Conservation (phyloP, 2,888 invertebrate genomes). For the Pachliopta kotzebuea region DNA sequence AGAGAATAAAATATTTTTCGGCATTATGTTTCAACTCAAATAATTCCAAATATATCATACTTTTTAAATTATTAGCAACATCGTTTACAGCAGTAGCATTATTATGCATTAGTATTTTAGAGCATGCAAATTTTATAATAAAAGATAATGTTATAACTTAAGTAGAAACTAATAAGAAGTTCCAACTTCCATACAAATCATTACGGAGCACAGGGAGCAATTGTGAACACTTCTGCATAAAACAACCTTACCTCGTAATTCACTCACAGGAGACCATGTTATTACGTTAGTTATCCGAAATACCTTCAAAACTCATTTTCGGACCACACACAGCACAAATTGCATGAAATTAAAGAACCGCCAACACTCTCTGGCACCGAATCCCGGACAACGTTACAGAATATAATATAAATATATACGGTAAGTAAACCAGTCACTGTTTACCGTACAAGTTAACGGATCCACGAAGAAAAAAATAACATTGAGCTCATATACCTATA, state of each 20-base stretch:
- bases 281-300: constrained; percentile 26
- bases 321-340: constrained; percentile 35
- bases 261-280: constrained; percentile 13
- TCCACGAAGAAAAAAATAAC: constrained; percentile 30
- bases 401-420: constrained; percentile 28
- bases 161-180: neutral
- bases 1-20: no score
- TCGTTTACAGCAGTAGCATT: no score
- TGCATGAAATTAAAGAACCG: constrained; percentile 34
- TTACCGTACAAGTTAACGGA: constrained; percentile 39
- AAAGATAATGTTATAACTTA: neutral
- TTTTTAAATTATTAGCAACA: no score
- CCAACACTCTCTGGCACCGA: neutral
- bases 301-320: constrained; percentile 26
- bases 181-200: neutral
- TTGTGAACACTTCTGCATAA: constrained; percentile 10
- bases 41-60: no score
- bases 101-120: no score
- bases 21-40: no score
- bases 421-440: constrained; percentile 34
- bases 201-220: neutral
- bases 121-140: neutral
- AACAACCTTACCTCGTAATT: constrained; percentile 26
- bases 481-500: constrained; percentile 9
- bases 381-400: constrained; percentile 1